These are phyloP conservation scores for Labroides dimidiatus DNA, from an alignment of 2,797 vertebrate species.

Conservation along the genomic window DNA sequence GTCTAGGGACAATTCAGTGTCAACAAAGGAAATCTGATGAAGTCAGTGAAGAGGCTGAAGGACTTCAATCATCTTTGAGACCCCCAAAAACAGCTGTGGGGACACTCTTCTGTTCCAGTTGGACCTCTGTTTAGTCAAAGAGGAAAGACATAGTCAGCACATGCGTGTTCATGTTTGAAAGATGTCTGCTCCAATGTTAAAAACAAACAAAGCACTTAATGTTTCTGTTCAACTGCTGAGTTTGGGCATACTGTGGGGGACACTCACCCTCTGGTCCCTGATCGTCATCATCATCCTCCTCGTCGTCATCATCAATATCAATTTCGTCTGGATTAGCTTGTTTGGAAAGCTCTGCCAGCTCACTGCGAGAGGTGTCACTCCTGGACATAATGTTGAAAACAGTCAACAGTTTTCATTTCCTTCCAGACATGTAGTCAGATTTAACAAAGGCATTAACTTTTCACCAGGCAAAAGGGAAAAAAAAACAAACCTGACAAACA, in stretches of 20 bases:
- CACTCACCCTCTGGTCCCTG: constrained; percentile 90
- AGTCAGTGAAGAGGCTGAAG: not conserved
- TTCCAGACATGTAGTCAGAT: not conserved
- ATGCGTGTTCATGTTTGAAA: constrained; percentile 18
- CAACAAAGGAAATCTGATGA: constrained; percentile 12
- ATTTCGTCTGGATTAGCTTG: constrained; percentile 95
- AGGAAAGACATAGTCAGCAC: constrained; percentile 7
- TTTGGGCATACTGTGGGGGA: not conserved
- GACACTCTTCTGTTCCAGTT: constrained; percentile 92
- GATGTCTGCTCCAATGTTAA: not conserved
- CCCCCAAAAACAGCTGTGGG: constrained; percentile 93
- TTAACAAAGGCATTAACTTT: not conserved
- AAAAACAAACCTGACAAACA: constrained; percentile 89
- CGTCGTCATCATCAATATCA: constrained; percentile 88
- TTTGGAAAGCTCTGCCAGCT: constrained; percentile 90
- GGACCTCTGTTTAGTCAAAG: constrained; percentile 86
- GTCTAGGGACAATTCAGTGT: not conserved
- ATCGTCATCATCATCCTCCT: constrained; percentile 84
- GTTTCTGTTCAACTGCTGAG: not conserved
- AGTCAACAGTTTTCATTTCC: not conserved
- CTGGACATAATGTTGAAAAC: constrained; percentile 67
- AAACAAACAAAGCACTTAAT: not conserved
- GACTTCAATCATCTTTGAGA: constrained; percentile 84
- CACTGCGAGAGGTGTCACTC: constrained; percentile 91
- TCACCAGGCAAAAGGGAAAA: not conserved